phyloP scores from a whole-genome alignment of 2,888 invertebrate genomes.

The Amiota communis region DNA sequence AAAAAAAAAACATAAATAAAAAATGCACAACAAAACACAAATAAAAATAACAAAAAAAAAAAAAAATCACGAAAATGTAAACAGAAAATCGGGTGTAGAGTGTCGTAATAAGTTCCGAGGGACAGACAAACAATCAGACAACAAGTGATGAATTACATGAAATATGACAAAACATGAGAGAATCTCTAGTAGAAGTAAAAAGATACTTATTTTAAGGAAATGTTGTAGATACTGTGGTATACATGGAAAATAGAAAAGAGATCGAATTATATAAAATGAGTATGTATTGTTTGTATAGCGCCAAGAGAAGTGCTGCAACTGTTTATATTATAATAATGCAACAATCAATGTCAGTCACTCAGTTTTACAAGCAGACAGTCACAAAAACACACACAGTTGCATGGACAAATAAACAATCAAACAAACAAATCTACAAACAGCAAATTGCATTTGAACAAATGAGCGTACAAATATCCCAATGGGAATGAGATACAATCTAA shows the following conservation, averaged over 20 bases:
- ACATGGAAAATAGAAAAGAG: no score
- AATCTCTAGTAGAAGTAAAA: no score
- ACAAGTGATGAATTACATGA: not conserved
- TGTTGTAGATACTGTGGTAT: no score
- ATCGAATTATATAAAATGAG: no score
- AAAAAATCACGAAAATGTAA: not conserved
- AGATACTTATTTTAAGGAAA: no score
- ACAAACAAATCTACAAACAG: not conserved
- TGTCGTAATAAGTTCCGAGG: not conserved
- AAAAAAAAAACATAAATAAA: not conserved
- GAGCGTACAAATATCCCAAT: not conserved
- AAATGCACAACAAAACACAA: not conserved
- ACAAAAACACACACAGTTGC: not conserved
- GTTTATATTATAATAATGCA: not conserved
- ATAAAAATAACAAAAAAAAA: not conserved
- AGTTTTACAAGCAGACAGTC: not conserved
- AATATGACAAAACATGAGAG: not conserved
- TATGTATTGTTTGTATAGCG: not conserved
- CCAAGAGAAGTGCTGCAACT: not conserved
- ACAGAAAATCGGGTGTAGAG: slow-evolving; percentile 8
- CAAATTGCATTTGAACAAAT: not conserved
- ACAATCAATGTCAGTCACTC: not conserved
- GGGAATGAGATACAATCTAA: not conserved
- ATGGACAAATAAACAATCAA: not conserved
- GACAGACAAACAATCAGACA: not conserved